A percentile compares a stretch with the other conserved stretches of the same genome.
Conservation (phyloP, 2,113 vertebrate genomes). For the Tupaia chinensis region DNA sequence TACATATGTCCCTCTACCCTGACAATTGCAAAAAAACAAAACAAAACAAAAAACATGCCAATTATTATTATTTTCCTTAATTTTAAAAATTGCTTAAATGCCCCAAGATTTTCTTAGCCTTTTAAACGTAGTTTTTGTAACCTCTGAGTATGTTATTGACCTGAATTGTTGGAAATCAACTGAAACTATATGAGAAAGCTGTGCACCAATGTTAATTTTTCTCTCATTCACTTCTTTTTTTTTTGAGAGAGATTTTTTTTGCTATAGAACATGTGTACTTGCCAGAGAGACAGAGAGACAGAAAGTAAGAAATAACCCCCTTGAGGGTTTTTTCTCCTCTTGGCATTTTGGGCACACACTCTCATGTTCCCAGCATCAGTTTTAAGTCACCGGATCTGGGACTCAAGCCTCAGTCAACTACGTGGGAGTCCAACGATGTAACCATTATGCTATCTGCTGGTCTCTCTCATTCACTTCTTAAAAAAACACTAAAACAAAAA, state of each 20-base stretch:
- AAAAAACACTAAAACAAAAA: neutral
- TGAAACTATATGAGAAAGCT: neutral
- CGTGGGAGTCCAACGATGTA: too few species aligned
- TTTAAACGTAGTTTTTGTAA: neutral
- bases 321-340: too few species aligned
- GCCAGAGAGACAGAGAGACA: too few species aligned
- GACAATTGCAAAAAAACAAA: neutral
- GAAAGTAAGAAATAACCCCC: too few species aligned
- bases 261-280: too few species aligned
- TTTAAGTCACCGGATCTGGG: too few species aligned
- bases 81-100: constrained; percentile 41
- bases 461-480: neutral
- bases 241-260: too few species aligned
- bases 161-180: neutral
- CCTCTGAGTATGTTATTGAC: neutral
- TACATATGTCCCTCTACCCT: neutral
- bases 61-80: neutral
- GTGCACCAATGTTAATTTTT: neutral
- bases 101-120: constrained; percentile 13
- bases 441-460: too few species aligned
- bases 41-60: neutral
- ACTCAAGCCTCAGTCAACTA: too few species aligned
- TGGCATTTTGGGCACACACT: too few species aligned
- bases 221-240: neutral
- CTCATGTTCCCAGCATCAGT: too few species aligned